These are phyloP conservation scores for Rhinolophus ferrumequinum DNA, from an alignment of 2,113 vertebrate species.

Conservation along the genomic window DNA sequence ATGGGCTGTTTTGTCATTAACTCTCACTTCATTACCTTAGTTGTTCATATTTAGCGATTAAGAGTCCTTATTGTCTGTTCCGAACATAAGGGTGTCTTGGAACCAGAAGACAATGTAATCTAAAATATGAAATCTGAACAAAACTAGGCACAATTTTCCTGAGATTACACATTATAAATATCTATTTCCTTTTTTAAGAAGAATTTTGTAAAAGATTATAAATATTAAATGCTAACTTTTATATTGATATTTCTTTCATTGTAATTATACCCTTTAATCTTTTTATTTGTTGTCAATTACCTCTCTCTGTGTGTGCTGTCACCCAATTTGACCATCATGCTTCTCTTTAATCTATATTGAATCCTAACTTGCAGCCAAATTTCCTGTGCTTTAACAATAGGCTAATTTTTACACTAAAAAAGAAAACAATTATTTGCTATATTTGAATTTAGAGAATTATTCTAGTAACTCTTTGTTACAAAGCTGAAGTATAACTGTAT, in stretches of 20 bases:
- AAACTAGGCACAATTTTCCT: not conserved
- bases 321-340: not conserved
- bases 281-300: not conserved
- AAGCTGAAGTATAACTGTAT: not conserved
- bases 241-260: not conserved
- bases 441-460: constrained; percentile 23
- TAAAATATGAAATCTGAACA: not conserved
- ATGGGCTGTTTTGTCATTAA: not conserved
- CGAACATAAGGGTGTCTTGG: not conserved
- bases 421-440: not conserved
- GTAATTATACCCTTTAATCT: not conserved
- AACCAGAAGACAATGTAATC: not conserved
- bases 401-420: not conserved
- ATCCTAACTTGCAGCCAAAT: not conserved
- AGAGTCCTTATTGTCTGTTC: not conserved
- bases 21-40: constrained; percentile 30
- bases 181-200: not conserved
- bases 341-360: not conserved
- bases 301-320: not conserved
- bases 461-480: not conserved
- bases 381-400: not conserved
- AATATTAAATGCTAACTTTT: not conserved
- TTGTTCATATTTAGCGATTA: constrained; percentile 6
- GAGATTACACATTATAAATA: not conserved
- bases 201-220: not conserved